phyloP scores from a whole-genome alignment of 1,140 invertebrate species.

The Odontomachus brunneus region DNA sequence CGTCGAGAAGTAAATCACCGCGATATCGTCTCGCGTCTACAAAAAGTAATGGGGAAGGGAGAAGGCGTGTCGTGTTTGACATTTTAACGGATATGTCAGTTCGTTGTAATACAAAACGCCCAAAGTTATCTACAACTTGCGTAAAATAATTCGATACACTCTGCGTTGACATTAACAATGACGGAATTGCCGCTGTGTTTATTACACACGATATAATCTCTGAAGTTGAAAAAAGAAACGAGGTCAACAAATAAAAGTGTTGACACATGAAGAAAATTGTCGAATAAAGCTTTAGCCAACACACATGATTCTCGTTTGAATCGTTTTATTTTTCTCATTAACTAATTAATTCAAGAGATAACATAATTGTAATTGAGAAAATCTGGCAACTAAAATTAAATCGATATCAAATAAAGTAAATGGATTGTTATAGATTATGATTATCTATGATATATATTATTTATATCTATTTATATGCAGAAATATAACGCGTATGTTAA shows the following conservation, averaged over 20 bases:
- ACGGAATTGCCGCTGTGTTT: neutral
- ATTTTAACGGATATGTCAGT: neutral
- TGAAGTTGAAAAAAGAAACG: neutral
- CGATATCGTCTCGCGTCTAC: neutral
- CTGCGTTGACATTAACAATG: neutral
- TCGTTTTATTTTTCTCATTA: too few relatives aligned
- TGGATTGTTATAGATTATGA: too few relatives aligned
- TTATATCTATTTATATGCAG: too few relatives aligned
- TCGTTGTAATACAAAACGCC: neutral
- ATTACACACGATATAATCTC: conserved; percentile 3
- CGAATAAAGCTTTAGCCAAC: too few relatives aligned
- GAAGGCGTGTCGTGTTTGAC: conserved; percentile 18
- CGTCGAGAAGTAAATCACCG: conserved; percentile 23
- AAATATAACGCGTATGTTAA: neutral
- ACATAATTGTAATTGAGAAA: too few relatives aligned
- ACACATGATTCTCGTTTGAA: too few relatives aligned
- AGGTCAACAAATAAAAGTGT: neutral
- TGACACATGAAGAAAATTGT: too few relatives aligned
- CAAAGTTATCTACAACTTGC: conserved; percentile 31
- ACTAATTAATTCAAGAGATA: too few relatives aligned
- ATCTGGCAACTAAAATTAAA: too few relatives aligned
- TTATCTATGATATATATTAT: too few relatives aligned
- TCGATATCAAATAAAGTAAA: too few relatives aligned
- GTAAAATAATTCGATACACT: conserved; percentile 17
- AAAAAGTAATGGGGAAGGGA: conserved; percentile 5